Conservation (phyloP, 2,797 vertebrate species). For the Denticeps clupeoides region DNA sequence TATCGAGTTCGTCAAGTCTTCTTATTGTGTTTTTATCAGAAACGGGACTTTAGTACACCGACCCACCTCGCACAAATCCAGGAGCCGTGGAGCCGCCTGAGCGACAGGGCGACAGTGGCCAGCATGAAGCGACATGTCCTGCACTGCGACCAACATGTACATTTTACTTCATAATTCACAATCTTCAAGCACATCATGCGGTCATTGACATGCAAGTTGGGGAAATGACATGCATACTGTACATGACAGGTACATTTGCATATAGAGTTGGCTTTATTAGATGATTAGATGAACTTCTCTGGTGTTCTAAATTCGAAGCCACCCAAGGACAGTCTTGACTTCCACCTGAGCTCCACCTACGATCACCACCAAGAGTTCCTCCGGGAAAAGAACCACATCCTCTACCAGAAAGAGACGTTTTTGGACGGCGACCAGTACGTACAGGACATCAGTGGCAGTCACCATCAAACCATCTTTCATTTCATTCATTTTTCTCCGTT, state of each 20-base stretch:
- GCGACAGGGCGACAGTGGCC: conserved; percentile 44
- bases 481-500: no score
- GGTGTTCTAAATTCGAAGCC: conserved; percentile 35
- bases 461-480: no score
- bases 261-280: background rate
- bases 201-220: no score
- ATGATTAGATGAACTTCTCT: background rate
- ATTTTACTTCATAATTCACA: no score
- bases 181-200: no score
- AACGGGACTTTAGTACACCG: conserved; percentile 31
- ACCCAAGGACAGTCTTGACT: conserved; percentile 66
- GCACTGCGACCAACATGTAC: conserved; percentile 50
- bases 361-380: conserved; percentile 61
- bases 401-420: conserved; percentile 56
- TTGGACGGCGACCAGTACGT: conserved; percentile 42
- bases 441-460: no score
- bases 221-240: no score
- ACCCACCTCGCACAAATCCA: conserved; percentile 56
- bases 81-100: conserved; percentile 67
- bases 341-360: conserved; percentile 62
- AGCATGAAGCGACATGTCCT: conserved; percentile 43
- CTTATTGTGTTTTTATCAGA: conserved; percentile 43
- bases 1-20: background rate
- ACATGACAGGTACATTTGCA: background rate
- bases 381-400: conserved; percentile 50